Base-by-base conservation (phyloP, 1,140 invertebrate genomes). In the Tenebrio molitor region DNA sequence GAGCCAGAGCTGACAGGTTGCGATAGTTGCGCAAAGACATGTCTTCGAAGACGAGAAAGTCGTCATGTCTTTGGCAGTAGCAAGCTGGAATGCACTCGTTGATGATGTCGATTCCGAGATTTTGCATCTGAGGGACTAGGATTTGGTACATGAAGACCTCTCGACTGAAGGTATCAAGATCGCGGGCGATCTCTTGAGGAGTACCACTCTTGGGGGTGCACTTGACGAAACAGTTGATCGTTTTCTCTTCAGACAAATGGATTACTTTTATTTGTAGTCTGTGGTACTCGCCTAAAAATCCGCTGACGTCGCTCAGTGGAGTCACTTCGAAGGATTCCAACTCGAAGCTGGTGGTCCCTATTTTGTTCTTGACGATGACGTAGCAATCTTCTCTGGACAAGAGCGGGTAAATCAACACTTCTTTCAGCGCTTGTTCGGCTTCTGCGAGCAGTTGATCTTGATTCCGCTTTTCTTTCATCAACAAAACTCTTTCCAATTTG, bases 311-410 rank as follows among this genome's bases (percentile, higher is more conserved):
- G n/a, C 16, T 29, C 23, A 53, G 36, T 2, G 19, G 7, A 12
- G 29, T 41, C 17, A 42, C n/a, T 63, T 63, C 19, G 19, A 33
- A 74, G 12, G 21, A 36, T 34, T 66, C 10, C 8, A 74, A 34
- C 2, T 66, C 25, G 21, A 66, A 74, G 34, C 71, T 34, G 10
- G 16, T 66, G n/a, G 58, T 17, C 1, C 21, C 10, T 15, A 71
- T 16, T 41, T 62, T 66, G 21, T 74, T 74, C 41, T 34, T 42
- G 19, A 71, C n/a, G 1, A 67, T 42, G 8, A 17, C 33, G 29
- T 69, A 63, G 66, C 71, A 65, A 63, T 75, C 70, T 58, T 75
- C 74, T 50, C 33, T 69, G n/a, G 66, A 46, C n/a, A 74, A 16
- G n/a, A 36, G 34, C 25, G 14, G 36, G 21, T 33, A 74, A 2